Conservation (phyloP, 1,140 invertebrate species). For the Platyscapa corneri region DNA sequence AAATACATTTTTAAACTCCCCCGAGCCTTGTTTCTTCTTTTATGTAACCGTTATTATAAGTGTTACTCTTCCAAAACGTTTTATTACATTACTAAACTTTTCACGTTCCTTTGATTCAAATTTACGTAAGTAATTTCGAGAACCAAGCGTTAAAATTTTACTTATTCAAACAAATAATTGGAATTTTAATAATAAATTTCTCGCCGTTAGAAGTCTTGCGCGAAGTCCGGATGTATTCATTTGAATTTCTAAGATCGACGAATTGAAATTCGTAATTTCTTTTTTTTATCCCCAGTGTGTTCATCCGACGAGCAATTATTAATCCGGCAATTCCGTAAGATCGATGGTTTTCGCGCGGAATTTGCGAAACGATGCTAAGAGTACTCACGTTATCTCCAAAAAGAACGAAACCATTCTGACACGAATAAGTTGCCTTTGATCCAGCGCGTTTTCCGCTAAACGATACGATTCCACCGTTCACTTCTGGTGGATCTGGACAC, state of each 20-base stretch:
- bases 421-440: conserved; percentile 86
- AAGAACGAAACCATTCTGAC: conserved; percentile 88
- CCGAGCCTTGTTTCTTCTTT: neutral
- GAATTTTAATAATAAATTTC: no score
- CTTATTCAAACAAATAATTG: no score
- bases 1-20: neutral
- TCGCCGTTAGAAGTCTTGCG: no score
- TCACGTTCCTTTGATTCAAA: no score
- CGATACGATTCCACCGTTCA: conserved; percentile 82
- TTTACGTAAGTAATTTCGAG: neutral
- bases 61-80: neutral
- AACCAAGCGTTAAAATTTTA: neutral
- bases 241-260: no score
- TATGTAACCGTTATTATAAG: neutral
- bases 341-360: no score
- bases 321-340: no score
- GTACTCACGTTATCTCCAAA: conserved; percentile 84
- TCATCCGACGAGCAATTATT: no score
- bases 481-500: conserved; percentile 86
- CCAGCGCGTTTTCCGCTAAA: conserved; percentile 83
- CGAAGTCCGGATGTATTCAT: no score
- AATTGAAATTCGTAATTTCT: no score
- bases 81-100: neutral
- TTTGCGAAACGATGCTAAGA: neutral
- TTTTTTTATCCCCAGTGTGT: no score